phyloP scores from a whole-genome alignment of 2,888 invertebrate genomes.

The Creontiades dilutus region DNA sequence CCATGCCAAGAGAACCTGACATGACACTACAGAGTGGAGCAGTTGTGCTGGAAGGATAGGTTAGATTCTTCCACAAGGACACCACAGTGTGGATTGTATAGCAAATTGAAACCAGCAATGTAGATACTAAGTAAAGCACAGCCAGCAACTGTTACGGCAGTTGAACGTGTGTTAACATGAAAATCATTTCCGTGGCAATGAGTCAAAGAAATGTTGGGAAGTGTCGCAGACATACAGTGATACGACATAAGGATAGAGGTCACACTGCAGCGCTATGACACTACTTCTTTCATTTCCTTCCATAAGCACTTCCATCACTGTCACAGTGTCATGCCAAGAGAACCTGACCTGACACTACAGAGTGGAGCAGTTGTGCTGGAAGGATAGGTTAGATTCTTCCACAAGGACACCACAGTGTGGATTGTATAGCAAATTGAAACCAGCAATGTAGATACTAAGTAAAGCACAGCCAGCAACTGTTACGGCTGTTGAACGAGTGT shows the following conservation, averaged over 20 bases:
- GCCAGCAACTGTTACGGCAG: no score
- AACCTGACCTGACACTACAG: slow-evolving; percentile 65
- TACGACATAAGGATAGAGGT: slow-evolving; percentile 90
- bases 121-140: no score
- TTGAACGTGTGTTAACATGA: no score
- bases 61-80: no score
- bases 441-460: not conserved
- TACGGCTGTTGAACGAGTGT: no score
- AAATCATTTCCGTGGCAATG: no score
- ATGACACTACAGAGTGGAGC: slow-evolving; percentile 68
- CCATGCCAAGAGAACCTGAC: slow-evolving; percentile 69
- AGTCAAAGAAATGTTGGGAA: slow-evolving; percentile 39
- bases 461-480: no score
- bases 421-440: no score
- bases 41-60: slow-evolving; percentile 58
- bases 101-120: no score
- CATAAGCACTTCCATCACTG: slow-evolving; percentile 84
- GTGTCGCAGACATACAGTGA: slow-evolving; percentile 79
- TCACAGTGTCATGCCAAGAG: slow-evolving; percentile 77
- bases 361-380: slow-evolving; percentile 67
- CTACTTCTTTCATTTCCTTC: slow-evolving; percentile 82
- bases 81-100: no score
- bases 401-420: no score
- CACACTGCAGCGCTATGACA: slow-evolving; percentile 84
- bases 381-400: no score